Evolutionary conservation across 1,140 invertebrate species (phyloP).

Genomic region (Zaprionus davidi): DNA sequence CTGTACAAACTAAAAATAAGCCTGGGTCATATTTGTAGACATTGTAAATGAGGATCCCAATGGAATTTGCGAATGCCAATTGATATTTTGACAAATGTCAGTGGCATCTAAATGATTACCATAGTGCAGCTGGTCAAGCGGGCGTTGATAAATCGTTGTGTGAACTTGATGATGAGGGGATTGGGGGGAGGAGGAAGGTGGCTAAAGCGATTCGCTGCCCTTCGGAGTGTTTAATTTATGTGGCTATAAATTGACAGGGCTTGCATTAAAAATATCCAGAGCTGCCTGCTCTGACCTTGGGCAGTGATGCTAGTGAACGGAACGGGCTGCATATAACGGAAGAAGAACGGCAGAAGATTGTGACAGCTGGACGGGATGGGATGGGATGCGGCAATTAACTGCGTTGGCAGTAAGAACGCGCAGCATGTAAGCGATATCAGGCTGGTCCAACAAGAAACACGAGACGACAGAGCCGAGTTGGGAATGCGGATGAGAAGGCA

Average conservation of each 20-base stretch:
- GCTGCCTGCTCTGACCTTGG: constrained; percentile 53
- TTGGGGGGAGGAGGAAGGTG: not conserved
- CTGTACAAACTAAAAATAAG: constrained; percentile 74
- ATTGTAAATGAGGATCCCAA: not conserved
- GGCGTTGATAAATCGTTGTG: constrained; percentile 45
- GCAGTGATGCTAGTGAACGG: constrained; percentile 35
- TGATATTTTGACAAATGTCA: constrained; percentile 69
- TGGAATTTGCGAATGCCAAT: not conserved
- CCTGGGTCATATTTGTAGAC: constrained; percentile 38
- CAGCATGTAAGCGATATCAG: constrained; percentile 28
- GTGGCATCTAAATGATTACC: constrained; percentile 50
- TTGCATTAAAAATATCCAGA: constrained; percentile 62
- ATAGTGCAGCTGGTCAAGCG: not conserved
- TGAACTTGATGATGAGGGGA: not conserved
- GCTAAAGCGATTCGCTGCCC: constrained; percentile 26
- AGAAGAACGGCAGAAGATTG: constrained; percentile 48
- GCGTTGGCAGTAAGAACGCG: constrained; percentile 24
- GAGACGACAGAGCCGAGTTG: constrained; percentile 15
- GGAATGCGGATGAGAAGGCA: not conserved
- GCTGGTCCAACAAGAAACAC: not conserved
- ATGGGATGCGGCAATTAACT: constrained; percentile 31
- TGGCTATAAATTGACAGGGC: constrained; percentile 59
- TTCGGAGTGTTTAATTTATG: constrained; percentile 50
- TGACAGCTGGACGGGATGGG: constrained; percentile 7
- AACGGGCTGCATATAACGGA: constrained; percentile 40